These are phyloP conservation scores for Pteronotus mesoamericanus DNA, from an alignment of 2,797 vertebrate species.

Conservation along the genomic window DNA sequence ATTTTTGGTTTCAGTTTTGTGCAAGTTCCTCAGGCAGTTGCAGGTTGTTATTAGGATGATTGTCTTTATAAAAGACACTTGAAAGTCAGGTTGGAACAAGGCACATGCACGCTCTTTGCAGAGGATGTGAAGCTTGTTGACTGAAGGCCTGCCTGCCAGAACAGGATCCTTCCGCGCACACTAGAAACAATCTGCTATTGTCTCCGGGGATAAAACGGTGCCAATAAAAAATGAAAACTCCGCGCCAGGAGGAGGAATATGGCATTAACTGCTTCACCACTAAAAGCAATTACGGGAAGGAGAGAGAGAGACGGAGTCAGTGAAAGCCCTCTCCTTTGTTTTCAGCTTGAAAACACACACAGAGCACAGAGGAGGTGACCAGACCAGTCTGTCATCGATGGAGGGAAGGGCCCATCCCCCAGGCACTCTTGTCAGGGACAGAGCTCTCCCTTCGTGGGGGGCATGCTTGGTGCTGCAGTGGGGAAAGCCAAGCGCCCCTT, in stretches of 20 bases:
- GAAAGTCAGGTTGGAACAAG: conserved; percentile 77
- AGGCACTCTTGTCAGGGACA: not conserved
- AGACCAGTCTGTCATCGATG: not conserved
- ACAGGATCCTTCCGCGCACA: conserved; percentile 77
- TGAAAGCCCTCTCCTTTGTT: not conserved
- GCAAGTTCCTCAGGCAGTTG: not conserved
- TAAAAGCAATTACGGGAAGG: conserved; percentile 61
- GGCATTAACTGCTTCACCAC: conserved; percentile 78
- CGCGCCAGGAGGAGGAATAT: conserved; percentile 66
- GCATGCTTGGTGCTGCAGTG: not conserved
- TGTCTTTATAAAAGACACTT: conserved; percentile 63
- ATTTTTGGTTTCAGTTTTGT: conserved; percentile 51
- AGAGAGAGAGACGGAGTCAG: not conserved
- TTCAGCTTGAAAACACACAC: not conserved
- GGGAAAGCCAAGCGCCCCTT: not conserved
- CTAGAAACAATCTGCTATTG: conserved; percentile 82
- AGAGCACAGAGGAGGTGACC: not conserved
- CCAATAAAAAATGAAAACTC: conserved; percentile 77
- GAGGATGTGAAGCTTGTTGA: conserved; percentile 75
- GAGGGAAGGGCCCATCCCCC: rapidly evolving
- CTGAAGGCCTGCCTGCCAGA: conserved; percentile 81
- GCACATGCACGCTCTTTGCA: conserved; percentile 57
- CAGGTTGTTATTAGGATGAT: conserved; percentile 15
- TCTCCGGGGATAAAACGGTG: conserved; percentile 74
- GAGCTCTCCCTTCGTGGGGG: not conserved